Percentiles rank a stretch among this genome's conserved stretches.
These are phyloP conservation scores for Tineola bisselliella DNA, from an alignment of 2,888 invertebrate species.

Conservation along the genomic window DNA sequence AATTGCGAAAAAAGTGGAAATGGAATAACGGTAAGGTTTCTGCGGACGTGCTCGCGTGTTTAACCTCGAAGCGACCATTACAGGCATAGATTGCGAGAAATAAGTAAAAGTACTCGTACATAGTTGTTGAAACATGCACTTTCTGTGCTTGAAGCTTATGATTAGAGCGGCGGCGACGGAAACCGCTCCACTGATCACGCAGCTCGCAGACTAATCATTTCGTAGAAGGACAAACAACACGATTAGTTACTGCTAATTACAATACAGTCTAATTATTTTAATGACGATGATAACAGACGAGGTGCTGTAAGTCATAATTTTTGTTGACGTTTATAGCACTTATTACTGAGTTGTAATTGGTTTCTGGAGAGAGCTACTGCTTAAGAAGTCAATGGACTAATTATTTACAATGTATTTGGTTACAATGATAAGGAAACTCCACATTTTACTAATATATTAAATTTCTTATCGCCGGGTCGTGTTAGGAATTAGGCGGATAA, in stretches of 20 bases:
- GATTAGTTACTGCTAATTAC: not conserved
- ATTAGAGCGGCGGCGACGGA: constrained; percentile 28
- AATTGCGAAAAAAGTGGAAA: not conserved
- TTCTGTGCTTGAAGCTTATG: constrained; percentile 25
- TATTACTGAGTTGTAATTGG: no score
- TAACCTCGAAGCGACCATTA: not conserved
- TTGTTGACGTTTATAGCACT: no score
- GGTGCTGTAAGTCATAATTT: not conserved
- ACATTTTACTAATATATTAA: no score
- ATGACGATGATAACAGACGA: not conserved
- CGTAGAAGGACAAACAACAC: constrained; percentile 4
- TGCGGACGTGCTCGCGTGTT: constrained; percentile 11
- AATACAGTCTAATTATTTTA: constrained; percentile 6
- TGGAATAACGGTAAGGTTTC: not conserved
- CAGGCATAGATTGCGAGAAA: constrained; percentile 8
- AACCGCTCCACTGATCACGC: constrained; percentile 30
- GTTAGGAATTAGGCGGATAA: no score
- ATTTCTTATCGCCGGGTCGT: no score
- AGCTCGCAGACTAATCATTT: constrained; percentile 8
- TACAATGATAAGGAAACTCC: no score
- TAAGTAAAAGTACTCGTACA: constrained; percentile 17
- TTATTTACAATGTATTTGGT: no score
- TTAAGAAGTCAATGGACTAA: no score
- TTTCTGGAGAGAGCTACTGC: no score
- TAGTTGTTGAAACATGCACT: constrained; percentile 19